Conservation (phyloP, 1,140 invertebrate genomes). For the Holcopasites calliopsidis region DNA sequence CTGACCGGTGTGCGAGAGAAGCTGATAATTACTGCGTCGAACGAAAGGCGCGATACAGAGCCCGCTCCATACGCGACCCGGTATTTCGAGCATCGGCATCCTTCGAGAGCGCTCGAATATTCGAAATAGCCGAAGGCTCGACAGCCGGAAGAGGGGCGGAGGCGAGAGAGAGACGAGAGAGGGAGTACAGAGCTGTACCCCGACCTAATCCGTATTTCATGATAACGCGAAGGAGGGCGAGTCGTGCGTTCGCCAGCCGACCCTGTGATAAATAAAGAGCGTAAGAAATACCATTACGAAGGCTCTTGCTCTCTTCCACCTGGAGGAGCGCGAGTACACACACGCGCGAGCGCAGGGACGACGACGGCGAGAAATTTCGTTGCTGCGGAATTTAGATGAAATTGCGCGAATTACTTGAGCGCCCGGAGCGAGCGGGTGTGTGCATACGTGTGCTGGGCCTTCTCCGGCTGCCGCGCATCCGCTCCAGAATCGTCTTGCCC, state of each 20-base stretch:
- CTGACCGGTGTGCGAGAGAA: neutral
- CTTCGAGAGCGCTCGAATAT: constrained; percentile 65
- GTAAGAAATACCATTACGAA: constrained; percentile 66
- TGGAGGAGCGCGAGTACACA: neutral
- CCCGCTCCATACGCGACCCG: constrained; percentile 32
- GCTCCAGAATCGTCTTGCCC: constrained; percentile 11
- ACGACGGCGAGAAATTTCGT: constrained; percentile 69
- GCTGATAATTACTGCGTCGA: neutral
- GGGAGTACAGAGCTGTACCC: constrained; percentile 35
- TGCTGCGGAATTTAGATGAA: constrained; percentile 78
- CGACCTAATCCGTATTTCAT: constrained; percentile 73
- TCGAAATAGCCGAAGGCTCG: constrained; percentile 55
- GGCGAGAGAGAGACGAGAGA: constrained; percentile 24
- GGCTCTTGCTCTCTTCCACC: neutral
- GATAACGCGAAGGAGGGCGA: constrained; percentile 57
- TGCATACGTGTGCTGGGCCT: constrained; percentile 18
- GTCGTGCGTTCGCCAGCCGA: neutral
- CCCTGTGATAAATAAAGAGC: constrained; percentile 71
- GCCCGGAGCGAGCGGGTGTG: constrained; percentile 47
- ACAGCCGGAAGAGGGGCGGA: neutral
- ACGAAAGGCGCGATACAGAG: constrained; percentile 21
- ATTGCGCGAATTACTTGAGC: constrained; percentile 78
- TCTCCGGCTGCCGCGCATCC: neutral
- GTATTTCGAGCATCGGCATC: constrained; percentile 53
- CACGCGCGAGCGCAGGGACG: constrained; percentile 24